Conservation (phyloP, 2,113 vertebrate species). For the Notarius quadriscutis region DNA sequence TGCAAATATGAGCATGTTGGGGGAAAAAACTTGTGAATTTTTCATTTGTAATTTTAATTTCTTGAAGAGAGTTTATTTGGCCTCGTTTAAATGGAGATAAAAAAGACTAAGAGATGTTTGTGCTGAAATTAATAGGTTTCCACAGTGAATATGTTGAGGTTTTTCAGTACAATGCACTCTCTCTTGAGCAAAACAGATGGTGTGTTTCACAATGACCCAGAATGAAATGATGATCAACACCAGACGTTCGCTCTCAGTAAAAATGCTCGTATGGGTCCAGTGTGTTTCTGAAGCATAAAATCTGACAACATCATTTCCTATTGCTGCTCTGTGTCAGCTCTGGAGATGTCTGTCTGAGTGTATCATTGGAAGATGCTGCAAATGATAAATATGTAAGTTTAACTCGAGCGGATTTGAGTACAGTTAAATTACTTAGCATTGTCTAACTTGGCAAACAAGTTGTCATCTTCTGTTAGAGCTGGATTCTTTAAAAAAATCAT, state of each 20-base stretch:
- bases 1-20: neutral
- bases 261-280: conserved; percentile 29
- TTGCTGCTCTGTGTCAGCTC: conserved; percentile 31
- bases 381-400: conserved; percentile 7
- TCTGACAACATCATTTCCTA: conserved; percentile 34
- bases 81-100: conserved; percentile 31
- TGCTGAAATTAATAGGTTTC: conserved; percentile 35
- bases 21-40: neutral
- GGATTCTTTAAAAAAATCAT: neutral
- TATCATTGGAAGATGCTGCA: neutral
- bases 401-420: conserved; percentile 11
- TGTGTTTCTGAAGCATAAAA: conserved; percentile 28
- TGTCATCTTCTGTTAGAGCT: conserved; percentile 2
- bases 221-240: conserved; percentile 64
- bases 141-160: conserved; percentile 37
- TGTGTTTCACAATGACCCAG: conserved; percentile 59
- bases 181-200: conserved; percentile 45
- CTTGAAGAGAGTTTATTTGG: conserved; percentile 22
- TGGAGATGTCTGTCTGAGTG: neutral
- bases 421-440: conserved; percentile 5
- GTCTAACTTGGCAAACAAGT: conserved; percentile 16
- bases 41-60: conserved; percentile 54
- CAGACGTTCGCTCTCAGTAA: conserved; percentile 52
- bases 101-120: conserved; percentile 38
- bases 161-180: conserved; percentile 41